phyloP scores from a whole-genome alignment of 2,888 invertebrate species.

The Formica aserva region DNA sequence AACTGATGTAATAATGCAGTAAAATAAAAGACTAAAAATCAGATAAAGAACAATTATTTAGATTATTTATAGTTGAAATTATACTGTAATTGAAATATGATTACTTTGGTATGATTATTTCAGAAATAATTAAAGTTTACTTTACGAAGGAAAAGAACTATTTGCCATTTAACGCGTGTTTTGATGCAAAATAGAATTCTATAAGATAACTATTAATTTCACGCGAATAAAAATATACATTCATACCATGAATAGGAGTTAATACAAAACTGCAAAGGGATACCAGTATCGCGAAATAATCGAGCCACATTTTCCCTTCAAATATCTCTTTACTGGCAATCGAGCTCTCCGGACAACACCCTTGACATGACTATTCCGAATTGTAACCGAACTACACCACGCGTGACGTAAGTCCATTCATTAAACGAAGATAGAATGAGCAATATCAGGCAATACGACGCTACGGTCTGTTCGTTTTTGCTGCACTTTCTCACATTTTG shows the following conservation, averaged over 20 bases:
- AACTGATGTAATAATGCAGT: background rate
- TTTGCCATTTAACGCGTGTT: background rate
- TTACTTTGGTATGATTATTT: background rate
- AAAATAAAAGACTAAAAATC: background rate
- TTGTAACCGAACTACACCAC: conserved; percentile 41
- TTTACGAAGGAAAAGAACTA: background rate
- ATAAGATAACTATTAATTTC: background rate
- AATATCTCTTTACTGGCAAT: background rate
- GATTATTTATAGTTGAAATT: background rate
- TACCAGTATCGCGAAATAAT: background rate
- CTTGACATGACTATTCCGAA: conserved; percentile 23
- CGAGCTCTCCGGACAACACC: conserved; percentile 32
- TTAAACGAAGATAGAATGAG: conserved; percentile 32
- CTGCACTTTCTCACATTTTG: background rate
- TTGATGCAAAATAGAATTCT: background rate
- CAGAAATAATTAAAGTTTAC: background rate
- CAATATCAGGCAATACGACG: background rate
- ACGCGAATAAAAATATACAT: background rate
- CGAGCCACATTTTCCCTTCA: conserved; percentile 25
- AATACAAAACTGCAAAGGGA: conserved; percentile 8
- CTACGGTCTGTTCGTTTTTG: background rate
- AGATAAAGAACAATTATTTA: background rate
- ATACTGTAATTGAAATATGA: background rate
- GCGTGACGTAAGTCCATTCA: conserved; percentile 35
- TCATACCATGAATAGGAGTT: conserved; percentile 22